phyloP scores from a whole-genome alignment of 2,888 invertebrate genomes.

The Bembecia ichneumoniformis region DNA sequence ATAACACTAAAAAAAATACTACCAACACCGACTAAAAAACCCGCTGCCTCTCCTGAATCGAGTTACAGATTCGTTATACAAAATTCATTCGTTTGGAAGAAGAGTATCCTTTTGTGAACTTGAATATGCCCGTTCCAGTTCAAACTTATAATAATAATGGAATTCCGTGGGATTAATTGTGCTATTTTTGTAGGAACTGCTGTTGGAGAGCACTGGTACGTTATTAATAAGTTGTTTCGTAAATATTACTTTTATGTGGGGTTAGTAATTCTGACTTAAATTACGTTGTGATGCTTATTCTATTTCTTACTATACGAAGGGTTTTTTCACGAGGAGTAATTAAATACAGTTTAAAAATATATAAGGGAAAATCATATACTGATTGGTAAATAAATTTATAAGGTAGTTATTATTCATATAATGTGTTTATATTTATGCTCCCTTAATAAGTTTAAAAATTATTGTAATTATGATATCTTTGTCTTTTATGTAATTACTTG shows the following conservation, averaged over 20 bases:
- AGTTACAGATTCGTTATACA: conserved; percentile 22
- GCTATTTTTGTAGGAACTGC: conserved; percentile 47
- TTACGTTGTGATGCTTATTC: not conserved
- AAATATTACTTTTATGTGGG: conserved; percentile 27
- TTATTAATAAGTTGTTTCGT: conserved; percentile 44
- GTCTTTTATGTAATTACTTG: no score
- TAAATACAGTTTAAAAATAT: no score
- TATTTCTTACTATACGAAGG: not conserved
- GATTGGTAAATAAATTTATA: no score
- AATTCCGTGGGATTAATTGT: conserved; percentile 49
- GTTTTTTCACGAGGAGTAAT: no score
- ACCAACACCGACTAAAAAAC: not conserved
- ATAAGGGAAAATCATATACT: no score
- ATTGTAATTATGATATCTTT: no score
- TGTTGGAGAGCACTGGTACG: conserved; percentile 33
- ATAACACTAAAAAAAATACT: no score
- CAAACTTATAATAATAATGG: conserved; percentile 53
- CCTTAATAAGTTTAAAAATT: no score
- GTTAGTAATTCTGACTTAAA: conserved; percentile 14
- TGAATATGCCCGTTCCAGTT: conserved; percentile 34
- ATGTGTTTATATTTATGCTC: no score
- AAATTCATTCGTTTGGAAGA: conserved; percentile 44
- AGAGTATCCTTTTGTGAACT: conserved; percentile 42
- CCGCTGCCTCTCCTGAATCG: conserved; percentile 16
- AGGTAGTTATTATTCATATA: no score